These are phyloP conservation scores for Perizoma flavofasciatum DNA, from an alignment of 2,888 invertebrate genomes.

Conservation along the genomic window DNA sequence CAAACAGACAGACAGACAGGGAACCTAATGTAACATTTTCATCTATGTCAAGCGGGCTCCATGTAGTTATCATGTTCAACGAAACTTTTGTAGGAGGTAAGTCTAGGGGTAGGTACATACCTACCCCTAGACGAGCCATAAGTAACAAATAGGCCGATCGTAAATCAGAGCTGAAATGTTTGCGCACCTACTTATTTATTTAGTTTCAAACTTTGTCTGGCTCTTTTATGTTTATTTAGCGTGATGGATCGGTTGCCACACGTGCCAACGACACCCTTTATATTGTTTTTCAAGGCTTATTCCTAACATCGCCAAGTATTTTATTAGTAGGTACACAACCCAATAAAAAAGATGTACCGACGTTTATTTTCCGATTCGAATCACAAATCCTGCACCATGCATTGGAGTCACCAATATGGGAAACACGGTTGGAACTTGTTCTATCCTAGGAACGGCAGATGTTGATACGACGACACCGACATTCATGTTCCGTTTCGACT, in stretches of 20 bases:
- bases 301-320: not conserved
- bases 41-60: too few species aligned
- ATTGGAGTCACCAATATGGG: too few species aligned
- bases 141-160: slow-evolving; percentile 28
- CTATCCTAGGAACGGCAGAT: too few species aligned
- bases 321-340: too few species aligned
- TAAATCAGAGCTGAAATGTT: slow-evolving; percentile 35
- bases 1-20: too few species aligned
- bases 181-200: slow-evolving; percentile 11
- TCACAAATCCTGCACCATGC: too few species aligned
- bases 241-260: slow-evolving; percentile 41
- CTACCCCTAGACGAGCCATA: slow-evolving; percentile 22
- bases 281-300: slow-evolving; percentile 33
- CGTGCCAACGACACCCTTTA: slow-evolving; percentile 38
- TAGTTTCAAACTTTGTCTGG: slow-evolving; percentile 32
- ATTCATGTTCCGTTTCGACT: too few species aligned
- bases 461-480: too few species aligned
- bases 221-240: slow-evolving; percentile 31
- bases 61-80: slow-evolving; percentile 3
- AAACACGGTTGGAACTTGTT: too few species aligned
- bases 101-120: too few species aligned
- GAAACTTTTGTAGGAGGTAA: slow-evolving; percentile 16
- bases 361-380: too few species aligned
- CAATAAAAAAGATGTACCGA: not conserved
- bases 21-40: too few species aligned